Evolutionary conservation across 2,888 invertebrate genomes (phyloP), one percentile per base, ranked within the genome.

Genomic region (Xestia rhomboidea): DNA sequence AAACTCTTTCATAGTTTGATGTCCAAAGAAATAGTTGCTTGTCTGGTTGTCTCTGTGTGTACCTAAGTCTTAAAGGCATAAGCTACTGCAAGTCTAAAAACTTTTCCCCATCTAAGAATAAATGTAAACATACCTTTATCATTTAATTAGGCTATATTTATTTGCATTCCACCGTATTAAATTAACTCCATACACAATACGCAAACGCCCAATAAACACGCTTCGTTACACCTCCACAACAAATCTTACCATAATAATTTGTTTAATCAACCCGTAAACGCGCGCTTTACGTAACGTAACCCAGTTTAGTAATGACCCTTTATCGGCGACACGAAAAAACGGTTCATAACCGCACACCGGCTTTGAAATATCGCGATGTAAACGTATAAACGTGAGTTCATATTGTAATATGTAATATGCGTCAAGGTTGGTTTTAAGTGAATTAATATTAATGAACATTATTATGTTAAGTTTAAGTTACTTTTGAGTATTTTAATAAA

Each of bases 291-390:
- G 66, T 78, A 79, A 81, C 76, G 13, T 82, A 81, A 83, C 87
- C 87, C 73, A 84, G 81, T 79, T 84, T 68, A 69, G 70, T 76
- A 87, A 86, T 77, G 75, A 77, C 72, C 82, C 83, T 80, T 86
- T 86, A 84, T 84, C 76, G 70, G 79, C 54, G 66, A 79, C 79
- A 79, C 79, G 66, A 71, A 77, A 79, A 82, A 79, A 68, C 67
- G 70, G 66, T 67, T 73, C 73, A 83, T 85, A 86, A 85, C 68
- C 54, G 67, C 57, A n/a, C 64, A 69, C 27, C 44, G 30, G 74
- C 69, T 73, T 68, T 73, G 49, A 72, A 82, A 76, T 68, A 76
- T 66, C n/a, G 66, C 51, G 49, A 76, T 79, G 67, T 34, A 5
- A 57, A 66, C 60, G 18, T 21, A 57, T 73, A 38, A 64, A 30